phyloP scores from a whole-genome alignment of 1,140 invertebrate species.

The Sycophila sp. region DNA sequence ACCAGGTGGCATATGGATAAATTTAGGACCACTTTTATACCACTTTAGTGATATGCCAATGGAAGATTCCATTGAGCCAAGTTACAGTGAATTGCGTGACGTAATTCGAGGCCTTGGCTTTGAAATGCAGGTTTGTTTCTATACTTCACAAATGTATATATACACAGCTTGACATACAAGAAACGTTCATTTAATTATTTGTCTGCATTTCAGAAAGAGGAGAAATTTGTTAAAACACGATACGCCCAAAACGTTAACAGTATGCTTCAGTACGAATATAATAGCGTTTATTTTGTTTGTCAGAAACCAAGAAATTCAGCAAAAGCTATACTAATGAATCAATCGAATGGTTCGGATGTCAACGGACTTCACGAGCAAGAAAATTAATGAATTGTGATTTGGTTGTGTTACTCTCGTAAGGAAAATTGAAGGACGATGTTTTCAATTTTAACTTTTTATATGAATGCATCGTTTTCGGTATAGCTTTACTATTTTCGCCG shows the following conservation, averaged over 20 bases:
- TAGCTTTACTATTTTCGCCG: neutral
- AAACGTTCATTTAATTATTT: neutral
- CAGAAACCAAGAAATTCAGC: slow-evolving; percentile 71
- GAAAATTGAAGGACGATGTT: slow-evolving; percentile 35
- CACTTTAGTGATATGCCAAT: slow-evolving; percentile 91
- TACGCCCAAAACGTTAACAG: slow-evolving; percentile 93
- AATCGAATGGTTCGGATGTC: slow-evolving; percentile 53
- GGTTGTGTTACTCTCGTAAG: slow-evolving; percentile 37
- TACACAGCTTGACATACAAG: neutral
- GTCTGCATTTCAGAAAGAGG: slow-evolving; percentile 74
- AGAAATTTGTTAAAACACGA: slow-evolving; percentile 80
- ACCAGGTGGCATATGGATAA: slow-evolving; percentile 89
- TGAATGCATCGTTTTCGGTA: slow-evolving; percentile 20
- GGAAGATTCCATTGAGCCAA: slow-evolving; percentile 94
- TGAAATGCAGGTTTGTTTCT: slow-evolving; percentile 76
- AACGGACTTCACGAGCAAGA: slow-evolving; percentile 55
- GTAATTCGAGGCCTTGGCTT: slow-evolving; percentile 91
- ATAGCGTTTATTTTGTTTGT: slow-evolving; percentile 90
- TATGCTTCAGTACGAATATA: slow-evolving; percentile 93
- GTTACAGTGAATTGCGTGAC: slow-evolving; percentile 84
- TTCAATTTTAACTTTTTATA: neutral
- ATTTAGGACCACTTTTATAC: slow-evolving; percentile 93
- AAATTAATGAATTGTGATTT: slow-evolving; percentile 44
- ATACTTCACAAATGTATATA: neutral
- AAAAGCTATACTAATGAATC: slow-evolving; percentile 34